Conservation (phyloP, 2,797 vertebrate species). For the Chiloscyllium punctatum region DNA sequence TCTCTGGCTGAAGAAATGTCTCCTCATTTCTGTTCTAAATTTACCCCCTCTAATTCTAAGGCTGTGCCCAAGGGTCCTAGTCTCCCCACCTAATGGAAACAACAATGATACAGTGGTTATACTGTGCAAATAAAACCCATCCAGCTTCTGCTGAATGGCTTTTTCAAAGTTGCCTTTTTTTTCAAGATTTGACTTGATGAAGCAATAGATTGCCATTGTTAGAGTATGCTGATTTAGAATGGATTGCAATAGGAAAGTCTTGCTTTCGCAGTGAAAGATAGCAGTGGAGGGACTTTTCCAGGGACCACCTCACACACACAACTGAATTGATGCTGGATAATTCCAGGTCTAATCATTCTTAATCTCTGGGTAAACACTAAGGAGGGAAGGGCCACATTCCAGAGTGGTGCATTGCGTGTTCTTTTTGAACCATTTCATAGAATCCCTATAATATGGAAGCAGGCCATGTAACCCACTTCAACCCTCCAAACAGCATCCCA, state of each 20-base stretch:
- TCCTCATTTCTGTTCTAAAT: too few species aligned
- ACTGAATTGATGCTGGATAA: background rate
- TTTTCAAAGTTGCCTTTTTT: background rate
- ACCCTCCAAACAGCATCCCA: too few species aligned
- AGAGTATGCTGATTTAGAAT: background rate
- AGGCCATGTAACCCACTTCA: too few species aligned
- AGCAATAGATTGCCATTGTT: background rate
- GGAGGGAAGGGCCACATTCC: background rate
- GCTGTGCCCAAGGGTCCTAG: too few species aligned
- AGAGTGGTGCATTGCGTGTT: background rate
- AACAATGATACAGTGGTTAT: too few species aligned
- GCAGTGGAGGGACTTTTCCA: background rate
- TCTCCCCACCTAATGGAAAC: too few species aligned
- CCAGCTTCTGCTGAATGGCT: background rate
- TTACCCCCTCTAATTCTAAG: too few species aligned
- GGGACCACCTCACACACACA: background rate
- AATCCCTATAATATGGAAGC: too few species aligned
- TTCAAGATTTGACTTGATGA: background rate
- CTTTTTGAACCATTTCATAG: too few species aligned
- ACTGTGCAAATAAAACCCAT: background rate
- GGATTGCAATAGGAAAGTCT: background rate
- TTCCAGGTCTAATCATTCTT: background rate
- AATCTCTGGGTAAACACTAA: background rate
- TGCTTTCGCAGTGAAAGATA: background rate
- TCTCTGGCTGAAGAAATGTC: too few species aligned